A percentile compares a stretch with the other conserved stretches of the same genome.
phyloP scores from a whole-genome alignment of 2,888 invertebrate genomes.

The Coremacera marginata region DNA sequence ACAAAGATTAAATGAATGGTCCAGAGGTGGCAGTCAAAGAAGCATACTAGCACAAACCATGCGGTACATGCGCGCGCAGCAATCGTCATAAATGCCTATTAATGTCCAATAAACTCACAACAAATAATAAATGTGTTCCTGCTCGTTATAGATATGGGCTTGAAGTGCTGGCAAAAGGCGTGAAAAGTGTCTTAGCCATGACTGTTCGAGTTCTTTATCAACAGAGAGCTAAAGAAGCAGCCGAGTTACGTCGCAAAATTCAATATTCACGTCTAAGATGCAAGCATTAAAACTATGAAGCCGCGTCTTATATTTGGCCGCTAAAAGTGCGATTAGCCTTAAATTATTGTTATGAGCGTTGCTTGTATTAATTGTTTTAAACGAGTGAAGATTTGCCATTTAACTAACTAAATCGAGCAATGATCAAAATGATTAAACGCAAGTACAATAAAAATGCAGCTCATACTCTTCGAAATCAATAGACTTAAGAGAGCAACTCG shows the following conservation, averaged over 20 bases:
- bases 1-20: constrained; percentile 4
- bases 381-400: neutral
- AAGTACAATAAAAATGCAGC: neutral
- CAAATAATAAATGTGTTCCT: constrained; percentile 32
- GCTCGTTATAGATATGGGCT: constrained; percentile 13
- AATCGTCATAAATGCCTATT: constrained; percentile 28
- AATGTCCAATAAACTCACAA: constrained; percentile 27
- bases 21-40: neutral
- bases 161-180: constrained; percentile 21
- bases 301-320: neutral
- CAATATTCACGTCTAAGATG: neutral
- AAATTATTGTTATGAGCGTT: neutral
- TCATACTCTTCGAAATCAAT: neutral
- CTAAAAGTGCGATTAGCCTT: constrained; percentile 16
- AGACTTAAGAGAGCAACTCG: constrained; percentile 3
- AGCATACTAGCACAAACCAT: neutral
- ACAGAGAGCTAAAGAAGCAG: neutral
- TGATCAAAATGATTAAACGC: no score
- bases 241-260: neutral
- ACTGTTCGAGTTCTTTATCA: constrained; percentile 8
- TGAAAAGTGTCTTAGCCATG: neutral
- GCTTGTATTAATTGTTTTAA: constrained; percentile 16
- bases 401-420: no score
- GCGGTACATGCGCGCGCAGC: neutral
- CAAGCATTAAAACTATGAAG: neutral